phyloP scores from a whole-genome alignment of 2,113 vertebrate species.

The Corapipo altera region DNA sequence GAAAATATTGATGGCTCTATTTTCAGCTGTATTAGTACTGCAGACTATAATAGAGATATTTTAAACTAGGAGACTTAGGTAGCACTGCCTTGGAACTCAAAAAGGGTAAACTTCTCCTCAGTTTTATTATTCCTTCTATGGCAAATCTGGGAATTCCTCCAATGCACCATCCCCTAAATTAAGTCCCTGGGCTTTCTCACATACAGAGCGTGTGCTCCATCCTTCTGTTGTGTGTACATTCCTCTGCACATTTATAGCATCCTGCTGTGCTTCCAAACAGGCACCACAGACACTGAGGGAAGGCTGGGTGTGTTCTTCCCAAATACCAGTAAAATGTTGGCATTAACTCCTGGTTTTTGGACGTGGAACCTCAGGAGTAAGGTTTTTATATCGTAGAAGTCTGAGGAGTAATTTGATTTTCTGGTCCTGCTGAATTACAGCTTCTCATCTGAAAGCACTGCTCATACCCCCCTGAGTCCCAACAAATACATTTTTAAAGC shows the following conservation, averaged over 20 bases:
- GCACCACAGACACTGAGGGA: no score
- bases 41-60: not conserved
- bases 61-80: not conserved
- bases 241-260: not conserved
- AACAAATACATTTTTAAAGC: not conserved
- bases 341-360: not conserved
- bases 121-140: not conserved
- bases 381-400: not conserved
- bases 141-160: constrained; percentile 18
- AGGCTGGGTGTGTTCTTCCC: not conserved
- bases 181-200: not conserved
- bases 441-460: not conserved
- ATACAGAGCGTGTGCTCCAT: not conserved
- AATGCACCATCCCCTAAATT: not conserved
- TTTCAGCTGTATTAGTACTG: not conserved
- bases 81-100: not conserved
- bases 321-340: not conserved
- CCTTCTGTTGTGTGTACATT: not conserved
- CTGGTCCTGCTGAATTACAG: not conserved
- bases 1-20: not conserved
- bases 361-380: not conserved
- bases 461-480: not conserved
- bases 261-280: not conserved
- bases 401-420: not conserved
- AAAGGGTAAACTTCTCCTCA: not conserved